phyloP scores from a whole-genome alignment of 2,113 vertebrate species.

The Carassius gibelio region DNA sequence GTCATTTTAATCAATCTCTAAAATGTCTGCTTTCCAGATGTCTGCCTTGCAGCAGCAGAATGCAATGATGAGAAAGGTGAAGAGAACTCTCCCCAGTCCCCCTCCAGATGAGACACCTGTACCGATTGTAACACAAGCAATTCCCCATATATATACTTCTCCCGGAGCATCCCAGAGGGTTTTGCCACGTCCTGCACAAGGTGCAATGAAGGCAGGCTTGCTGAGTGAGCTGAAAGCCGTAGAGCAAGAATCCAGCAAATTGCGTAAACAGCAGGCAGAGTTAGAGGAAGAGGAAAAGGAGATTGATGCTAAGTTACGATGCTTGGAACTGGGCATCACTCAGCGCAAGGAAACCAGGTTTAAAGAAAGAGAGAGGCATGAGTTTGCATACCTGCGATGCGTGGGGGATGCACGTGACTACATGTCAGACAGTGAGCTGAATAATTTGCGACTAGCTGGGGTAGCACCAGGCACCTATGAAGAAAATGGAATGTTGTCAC shows the following conservation, averaged over 20 bases:
- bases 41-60: slow-evolving; percentile 90
- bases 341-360: slow-evolving; percentile 94
- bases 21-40: slow-evolving; percentile 77
- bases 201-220: slow-evolving; percentile 89
- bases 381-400: slow-evolving; percentile 86
- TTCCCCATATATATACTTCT: slow-evolving; percentile 85
- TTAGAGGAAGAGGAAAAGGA: slow-evolving; percentile 98
- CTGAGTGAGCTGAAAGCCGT: slow-evolving; percentile 93
- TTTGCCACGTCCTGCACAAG: slow-evolving; percentile 76
- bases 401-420: slow-evolving; percentile 91
- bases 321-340: slow-evolving; percentile 92
- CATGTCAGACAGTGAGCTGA: slow-evolving; percentile 95
- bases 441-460: slow-evolving; percentile 85
- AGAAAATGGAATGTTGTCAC: slow-evolving; percentile 73
- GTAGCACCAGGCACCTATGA: slow-evolving; percentile 77
- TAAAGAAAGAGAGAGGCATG: slow-evolving; percentile 86
- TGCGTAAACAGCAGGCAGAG: slow-evolving; percentile 96
- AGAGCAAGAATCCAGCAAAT: slow-evolving; percentile 95
- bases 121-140: slow-evolving; percentile 85
- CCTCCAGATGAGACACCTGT: slow-evolving; percentile 90
- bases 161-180: slow-evolving; percentile 85
- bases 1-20: slow-evolving; percentile 48
- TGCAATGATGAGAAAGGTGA: slow-evolving; percentile 93
- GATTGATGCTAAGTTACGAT: slow-evolving; percentile 96
- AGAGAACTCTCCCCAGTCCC: slow-evolving; percentile 96